Evolutionary conservation across 1,140 invertebrate genomes (phyloP).

Genomic region (Asobara japonica): DNA sequence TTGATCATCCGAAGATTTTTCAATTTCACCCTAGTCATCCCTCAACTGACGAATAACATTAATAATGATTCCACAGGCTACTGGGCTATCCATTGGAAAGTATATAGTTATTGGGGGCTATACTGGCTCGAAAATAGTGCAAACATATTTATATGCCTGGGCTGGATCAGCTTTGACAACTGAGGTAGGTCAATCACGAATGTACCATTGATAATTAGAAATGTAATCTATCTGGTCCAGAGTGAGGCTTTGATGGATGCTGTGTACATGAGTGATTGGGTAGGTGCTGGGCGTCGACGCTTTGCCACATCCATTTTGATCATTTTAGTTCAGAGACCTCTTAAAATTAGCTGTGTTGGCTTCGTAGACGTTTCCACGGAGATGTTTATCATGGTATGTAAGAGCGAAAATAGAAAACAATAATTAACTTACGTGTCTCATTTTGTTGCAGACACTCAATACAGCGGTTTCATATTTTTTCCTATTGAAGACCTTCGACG

Average conservation of each 20-base stretch:
- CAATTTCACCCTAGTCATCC: too few relatives aligned
- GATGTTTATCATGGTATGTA: slow-evolving; percentile 32
- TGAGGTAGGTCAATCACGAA: slow-evolving; percentile 35
- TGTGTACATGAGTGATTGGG: slow-evolving; percentile 35
- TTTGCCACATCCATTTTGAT: slow-evolving; percentile 30
- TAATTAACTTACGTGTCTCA: neutral
- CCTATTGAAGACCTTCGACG: slow-evolving; percentile 16
- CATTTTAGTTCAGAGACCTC: slow-evolving; percentile 38
- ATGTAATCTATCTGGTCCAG: slow-evolving; percentile 10
- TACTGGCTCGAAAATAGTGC: slow-evolving; percentile 14
- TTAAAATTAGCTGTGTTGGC: slow-evolving; percentile 36
- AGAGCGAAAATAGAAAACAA: too few relatives aligned
- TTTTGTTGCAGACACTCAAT: slow-evolving; percentile 20
- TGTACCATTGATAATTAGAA: slow-evolving; percentile 35
- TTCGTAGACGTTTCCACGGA: slow-evolving; percentile 40
- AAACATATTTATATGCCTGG: slow-evolving; percentile 33
- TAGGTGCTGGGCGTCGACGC: neutral
- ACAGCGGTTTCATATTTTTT: slow-evolving; percentile 26
- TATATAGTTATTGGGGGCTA: neutral
- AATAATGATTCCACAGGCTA: neutral
- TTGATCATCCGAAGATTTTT: too few relatives aligned
- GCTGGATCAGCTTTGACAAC: slow-evolving; percentile 18
- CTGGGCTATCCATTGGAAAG: neutral
- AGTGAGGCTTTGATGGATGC: slow-evolving; percentile 31
- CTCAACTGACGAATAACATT: too few relatives aligned